Conservation (phyloP, 2,888 invertebrate genomes). For the Hypolimnas misippus region DNA sequence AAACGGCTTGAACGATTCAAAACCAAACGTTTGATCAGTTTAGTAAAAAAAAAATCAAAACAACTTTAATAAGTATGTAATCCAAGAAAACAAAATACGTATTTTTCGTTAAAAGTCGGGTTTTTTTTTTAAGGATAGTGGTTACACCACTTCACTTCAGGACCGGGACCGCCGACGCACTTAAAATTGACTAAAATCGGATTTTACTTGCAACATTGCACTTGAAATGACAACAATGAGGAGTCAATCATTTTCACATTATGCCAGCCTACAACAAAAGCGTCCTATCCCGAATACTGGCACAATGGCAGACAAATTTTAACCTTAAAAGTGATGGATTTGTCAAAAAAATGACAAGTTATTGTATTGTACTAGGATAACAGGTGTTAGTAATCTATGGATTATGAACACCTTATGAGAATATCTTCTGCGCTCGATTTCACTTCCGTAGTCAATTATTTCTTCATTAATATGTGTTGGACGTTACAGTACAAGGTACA, state of each 20-base stretch:
- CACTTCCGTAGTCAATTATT: conserved; percentile 9
- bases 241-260: conserved; percentile 69
- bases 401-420: conserved; percentile 10
- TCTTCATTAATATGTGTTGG: too few species aligned
- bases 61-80: too few species aligned
- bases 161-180: conserved; percentile 56
- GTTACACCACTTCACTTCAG: conserved; percentile 43
- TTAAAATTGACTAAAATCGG: conserved; percentile 69
- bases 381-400: conserved; percentile 44
- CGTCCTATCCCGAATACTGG: conserved; percentile 35
- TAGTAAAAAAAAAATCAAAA: too few species aligned
- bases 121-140: too few species aligned
- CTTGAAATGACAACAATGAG: conserved; percentile 55
- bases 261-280: conserved; percentile 42
- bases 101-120: too few species aligned
- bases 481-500: too few species aligned
- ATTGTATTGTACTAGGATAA: conserved; percentile 34
- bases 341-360: conserved; percentile 48
- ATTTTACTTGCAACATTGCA: conserved; percentile 60
- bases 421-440: conserved; percentile 1
- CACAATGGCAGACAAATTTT: conserved; percentile 62
- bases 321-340: conserved; percentile 64
- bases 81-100: too few species aligned
- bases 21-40: too few species aligned
- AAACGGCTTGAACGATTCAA: too few species aligned